A percentile compares a stretch with the other conserved stretches of the same genome.
These are phyloP conservation scores for Venustaconcha ellipsiformis DNA, from an alignment of 1,140 invertebrate species.

Conservation along the genomic window DNA sequence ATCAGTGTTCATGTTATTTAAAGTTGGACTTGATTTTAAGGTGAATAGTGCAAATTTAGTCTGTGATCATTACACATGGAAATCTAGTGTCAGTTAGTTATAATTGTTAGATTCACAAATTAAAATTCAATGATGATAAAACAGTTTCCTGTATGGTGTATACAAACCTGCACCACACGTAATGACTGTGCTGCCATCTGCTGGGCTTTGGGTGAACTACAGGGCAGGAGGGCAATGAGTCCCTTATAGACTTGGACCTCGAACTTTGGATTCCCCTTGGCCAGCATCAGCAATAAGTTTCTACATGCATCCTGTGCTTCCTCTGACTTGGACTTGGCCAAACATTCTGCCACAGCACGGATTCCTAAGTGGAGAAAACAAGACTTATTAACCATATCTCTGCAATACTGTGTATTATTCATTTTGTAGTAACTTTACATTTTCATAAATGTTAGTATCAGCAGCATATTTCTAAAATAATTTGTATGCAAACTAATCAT, in stretches of 20 bases:
- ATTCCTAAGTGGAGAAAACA: conserved; percentile 56
- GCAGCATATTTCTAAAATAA: too few relatives aligned
- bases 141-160: neutral
- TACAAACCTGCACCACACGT: conserved; percentile 62
- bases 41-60: too few relatives aligned
- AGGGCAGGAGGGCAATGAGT: conserved; percentile 68
- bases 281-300: conserved; percentile 63
- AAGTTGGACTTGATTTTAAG: too few relatives aligned
- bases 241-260: conserved; percentile 69
- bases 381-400: too few relatives aligned
- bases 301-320: conserved; percentile 66
- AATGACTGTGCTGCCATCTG: conserved; percentile 68
- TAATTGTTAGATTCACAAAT: neutral
- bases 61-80: too few relatives aligned
- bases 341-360: conserved; percentile 67
- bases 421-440: too few relatives aligned
- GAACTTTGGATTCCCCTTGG: conserved; percentile 69
- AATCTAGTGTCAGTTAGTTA: neutral
- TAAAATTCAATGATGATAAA: neutral
- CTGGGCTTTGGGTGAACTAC: conserved; percentile 69
- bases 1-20: too few relatives aligned
- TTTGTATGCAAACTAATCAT: too few relatives aligned
- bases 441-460: too few relatives aligned
- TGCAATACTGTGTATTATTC: too few relatives aligned
- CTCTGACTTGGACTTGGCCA: conserved; percentile 68